A percentile compares a stretch with the other conserved stretches of the same genome.
Evolutionary conservation across 2,888 invertebrate genomes (phyloP).

Genomic region (Sminthurinus aureus): DNA sequence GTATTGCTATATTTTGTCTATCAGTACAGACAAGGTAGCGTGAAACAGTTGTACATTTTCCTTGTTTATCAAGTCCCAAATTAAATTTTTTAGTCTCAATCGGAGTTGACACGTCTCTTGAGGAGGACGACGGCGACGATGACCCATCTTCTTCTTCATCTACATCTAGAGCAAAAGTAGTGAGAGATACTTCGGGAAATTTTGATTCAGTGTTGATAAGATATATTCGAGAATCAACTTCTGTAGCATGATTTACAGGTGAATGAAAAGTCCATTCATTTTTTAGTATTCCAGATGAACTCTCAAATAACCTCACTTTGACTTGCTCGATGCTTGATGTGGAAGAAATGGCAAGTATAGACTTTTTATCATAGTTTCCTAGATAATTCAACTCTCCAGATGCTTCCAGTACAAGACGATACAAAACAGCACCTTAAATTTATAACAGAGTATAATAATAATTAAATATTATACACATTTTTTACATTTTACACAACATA

Average conservation of each 20-base stretch:
- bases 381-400: slow-evolving; percentile 56
- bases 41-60: slow-evolving; percentile 43
- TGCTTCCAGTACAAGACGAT: slow-evolving; percentile 82
- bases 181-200: slow-evolving; percentile 20
- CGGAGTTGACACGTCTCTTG: not conserved
- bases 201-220: slow-evolving; percentile 27
- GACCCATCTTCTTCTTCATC: not conserved
- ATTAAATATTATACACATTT: not conserved
- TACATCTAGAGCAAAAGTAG: not conserved
- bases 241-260: slow-evolving; percentile 43
- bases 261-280: slow-evolving; percentile 59
- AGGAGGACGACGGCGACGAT: no score
- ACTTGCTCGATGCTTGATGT: slow-evolving; percentile 69
- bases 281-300: slow-evolving; percentile 69
- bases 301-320: slow-evolving; percentile 78
- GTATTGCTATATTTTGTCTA: slow-evolving; percentile 41
- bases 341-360: slow-evolving; percentile 73
- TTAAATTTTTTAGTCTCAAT: slow-evolving; percentile 28
- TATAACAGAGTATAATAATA: not conserved
- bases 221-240: slow-evolving; percentile 31
- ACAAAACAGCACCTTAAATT: slow-evolving; percentile 74
- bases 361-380: slow-evolving; percentile 63
- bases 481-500: not conserved
- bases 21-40: slow-evolving; percentile 50
- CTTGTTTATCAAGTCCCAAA: slow-evolving; percentile 24